Percentiles rank a stretch among this genome's conserved stretches.
phyloP scores from a whole-genome alignment of 1,140 invertebrate species.

The Meloidogyne exigua region DNA sequence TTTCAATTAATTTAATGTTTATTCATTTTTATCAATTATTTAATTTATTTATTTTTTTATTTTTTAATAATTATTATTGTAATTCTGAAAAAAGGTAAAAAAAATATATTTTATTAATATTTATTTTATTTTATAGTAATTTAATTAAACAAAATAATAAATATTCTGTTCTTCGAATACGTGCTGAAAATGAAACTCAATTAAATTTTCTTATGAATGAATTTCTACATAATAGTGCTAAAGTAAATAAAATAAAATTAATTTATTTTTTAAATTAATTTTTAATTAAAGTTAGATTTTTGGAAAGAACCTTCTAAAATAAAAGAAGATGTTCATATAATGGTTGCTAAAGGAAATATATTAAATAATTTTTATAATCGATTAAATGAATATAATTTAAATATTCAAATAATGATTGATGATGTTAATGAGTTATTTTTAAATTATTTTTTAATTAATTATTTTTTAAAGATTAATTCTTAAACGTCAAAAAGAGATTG shows the following conservation, averaged over 20 bases:
- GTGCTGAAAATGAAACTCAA: constrained; percentile 36
- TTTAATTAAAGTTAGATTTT: constrained; percentile 44
- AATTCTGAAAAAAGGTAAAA: neutral
- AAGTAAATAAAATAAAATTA: neutral
- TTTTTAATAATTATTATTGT: constrained; percentile 4
- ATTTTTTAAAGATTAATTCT: constrained; percentile 37
- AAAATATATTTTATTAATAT: neutral
- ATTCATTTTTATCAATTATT: too few species aligned
- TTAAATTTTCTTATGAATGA: constrained; percentile 35
- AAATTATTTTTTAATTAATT: too few species aligned
- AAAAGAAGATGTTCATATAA: constrained; percentile 48
- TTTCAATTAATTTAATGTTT: too few species aligned
- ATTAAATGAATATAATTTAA: constrained; percentile 45
- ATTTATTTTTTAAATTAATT: neutral
- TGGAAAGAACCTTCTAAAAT: constrained; percentile 52
- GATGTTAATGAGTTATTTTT: constrained; percentile 54
- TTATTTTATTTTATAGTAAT: neutral
- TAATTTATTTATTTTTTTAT: too few species aligned
- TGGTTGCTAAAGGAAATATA: constrained; percentile 34
- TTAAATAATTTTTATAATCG: constrained; percentile 28
- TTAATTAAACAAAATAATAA: neutral
- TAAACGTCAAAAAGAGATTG: constrained; percentile 36
- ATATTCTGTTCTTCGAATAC: constrained; percentile 43
- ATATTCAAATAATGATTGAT: constrained; percentile 56
- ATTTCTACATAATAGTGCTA: constrained; percentile 36